phyloP scores from a whole-genome alignment of 1,140 invertebrate species.

The Varroa destructor region DNA sequence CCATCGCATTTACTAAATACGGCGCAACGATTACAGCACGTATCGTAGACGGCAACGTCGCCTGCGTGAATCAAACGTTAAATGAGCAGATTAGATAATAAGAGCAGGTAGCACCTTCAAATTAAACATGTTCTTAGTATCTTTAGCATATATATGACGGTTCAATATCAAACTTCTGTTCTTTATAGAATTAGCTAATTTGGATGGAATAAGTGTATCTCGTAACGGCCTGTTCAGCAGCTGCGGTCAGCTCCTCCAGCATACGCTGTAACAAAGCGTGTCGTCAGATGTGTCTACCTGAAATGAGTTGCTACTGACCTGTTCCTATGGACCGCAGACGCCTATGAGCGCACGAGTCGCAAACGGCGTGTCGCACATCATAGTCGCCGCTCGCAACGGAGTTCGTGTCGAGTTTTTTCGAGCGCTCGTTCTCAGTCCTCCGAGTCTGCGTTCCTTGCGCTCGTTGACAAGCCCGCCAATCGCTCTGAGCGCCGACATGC shows the following conservation, averaged over 20 bases:
- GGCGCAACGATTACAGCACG: slow-evolving; percentile 7
- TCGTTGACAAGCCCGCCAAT: neutral
- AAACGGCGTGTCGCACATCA: slow-evolving; percentile 22
- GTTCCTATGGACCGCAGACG: slow-evolving; percentile 5
- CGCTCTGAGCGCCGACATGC: slow-evolving; percentile 3
- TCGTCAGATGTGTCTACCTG: too few species aligned
- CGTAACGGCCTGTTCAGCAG: too few species aligned
- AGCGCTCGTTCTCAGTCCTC: neutral
- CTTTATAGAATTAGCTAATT: too few species aligned
- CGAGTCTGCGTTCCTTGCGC: neutral
- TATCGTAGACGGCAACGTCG: slow-evolving; percentile 4
- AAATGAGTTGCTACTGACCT: neutral
- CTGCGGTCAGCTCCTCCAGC: too few species aligned
- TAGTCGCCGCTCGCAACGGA: slow-evolving; percentile 13
- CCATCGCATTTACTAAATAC: slow-evolving; percentile 28
- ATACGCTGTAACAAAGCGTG: too few species aligned
- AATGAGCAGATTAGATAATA: neutral
- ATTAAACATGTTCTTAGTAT: too few species aligned
- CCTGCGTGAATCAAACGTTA: neutral
- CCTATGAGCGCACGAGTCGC: neutral
- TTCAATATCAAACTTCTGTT: too few species aligned
- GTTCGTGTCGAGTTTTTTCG: neutral
- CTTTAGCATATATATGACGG: too few species aligned
- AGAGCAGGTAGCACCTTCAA: too few species aligned
- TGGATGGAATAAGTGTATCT: too few species aligned